Evolutionary conservation across 1,140 invertebrate species (phyloP).

Genomic region (Lordiphosa collinella): DNA sequence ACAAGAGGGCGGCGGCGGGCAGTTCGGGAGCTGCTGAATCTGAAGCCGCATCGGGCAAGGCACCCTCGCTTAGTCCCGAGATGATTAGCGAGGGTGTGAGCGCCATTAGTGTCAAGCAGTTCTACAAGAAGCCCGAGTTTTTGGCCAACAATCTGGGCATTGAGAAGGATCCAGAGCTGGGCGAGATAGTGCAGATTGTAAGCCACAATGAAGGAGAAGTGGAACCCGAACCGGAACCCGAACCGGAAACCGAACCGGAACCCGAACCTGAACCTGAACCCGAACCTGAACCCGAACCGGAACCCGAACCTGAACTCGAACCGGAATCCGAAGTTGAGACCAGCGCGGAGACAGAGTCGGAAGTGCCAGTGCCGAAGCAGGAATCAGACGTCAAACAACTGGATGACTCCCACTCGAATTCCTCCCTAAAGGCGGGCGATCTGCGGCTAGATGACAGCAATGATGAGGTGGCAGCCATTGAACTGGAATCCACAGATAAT

Average conservation of each 20-base stretch:
- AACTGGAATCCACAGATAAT: background rate
- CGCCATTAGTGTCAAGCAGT: constrained; percentile 72
- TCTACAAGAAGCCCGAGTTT: constrained; percentile 78
- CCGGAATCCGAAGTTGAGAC: background rate
- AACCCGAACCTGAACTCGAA: background rate
- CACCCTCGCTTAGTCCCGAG: constrained; percentile 66
- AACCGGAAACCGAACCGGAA: background rate
- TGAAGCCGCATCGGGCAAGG: constrained; percentile 39
- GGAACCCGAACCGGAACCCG: background rate
- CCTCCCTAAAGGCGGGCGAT: constrained; percentile 26
- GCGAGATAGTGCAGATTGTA: constrained; percentile 75
- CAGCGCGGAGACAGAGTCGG: background rate
- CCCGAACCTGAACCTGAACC: background rate
- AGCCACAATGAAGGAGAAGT: constrained; percentile 16
- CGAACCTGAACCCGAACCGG: constrained; percentile 1
- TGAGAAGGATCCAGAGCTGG: constrained; percentile 76
- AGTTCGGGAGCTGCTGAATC: background rate
- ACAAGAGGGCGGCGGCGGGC: background rate
- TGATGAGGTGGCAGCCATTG: constrained; percentile 9
- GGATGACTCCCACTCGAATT: constrained; percentile 18
- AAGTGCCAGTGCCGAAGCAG: background rate
- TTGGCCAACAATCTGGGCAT: constrained; percentile 78
- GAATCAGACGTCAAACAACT: background rate
- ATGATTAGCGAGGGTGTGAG: constrained; percentile 75
- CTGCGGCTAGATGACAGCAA: constrained; percentile 43